phyloP scores from a whole-genome alignment of 2,797 vertebrate species.

The Rhinophrynus dorsalis region DNA sequence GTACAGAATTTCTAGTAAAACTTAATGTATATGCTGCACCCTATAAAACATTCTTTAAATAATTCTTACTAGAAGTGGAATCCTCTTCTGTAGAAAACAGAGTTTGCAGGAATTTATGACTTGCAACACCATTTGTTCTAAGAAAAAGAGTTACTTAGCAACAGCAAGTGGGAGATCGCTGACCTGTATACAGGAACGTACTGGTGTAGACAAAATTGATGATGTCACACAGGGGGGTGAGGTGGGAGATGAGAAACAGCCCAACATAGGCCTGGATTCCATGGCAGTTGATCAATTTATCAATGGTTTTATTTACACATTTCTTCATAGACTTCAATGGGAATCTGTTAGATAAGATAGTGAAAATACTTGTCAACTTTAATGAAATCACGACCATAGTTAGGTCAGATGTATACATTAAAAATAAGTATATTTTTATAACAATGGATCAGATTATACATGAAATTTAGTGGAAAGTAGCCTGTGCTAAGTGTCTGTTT shows the following conservation, averaged over 20 bases:
- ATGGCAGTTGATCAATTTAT: no score
- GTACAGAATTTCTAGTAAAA: background rate
- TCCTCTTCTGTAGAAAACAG: slow-evolving; percentile 8
- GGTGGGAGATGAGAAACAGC: no score
- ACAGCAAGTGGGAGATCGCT: slow-evolving; percentile 20
- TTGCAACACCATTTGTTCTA: slow-evolving; percentile 15
- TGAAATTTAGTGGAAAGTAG: no score
- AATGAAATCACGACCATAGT: background rate
- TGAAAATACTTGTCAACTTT: background rate
- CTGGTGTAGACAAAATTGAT: background rate
- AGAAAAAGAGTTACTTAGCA: slow-evolving; percentile 22
- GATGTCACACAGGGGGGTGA: background rate
- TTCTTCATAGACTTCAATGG: no score
- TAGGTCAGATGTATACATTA: slow-evolving; percentile 3
- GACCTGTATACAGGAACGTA: slow-evolving; percentile 1
- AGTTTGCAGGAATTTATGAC: slow-evolving; percentile 6
- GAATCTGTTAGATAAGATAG: no score
- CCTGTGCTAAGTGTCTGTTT: no score
- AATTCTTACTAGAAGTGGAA: slow-evolving; percentile 13
- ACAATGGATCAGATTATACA: no score
- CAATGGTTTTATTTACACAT: no score
- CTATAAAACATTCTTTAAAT: slow-evolving; percentile 42
- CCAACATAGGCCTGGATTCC: no score
- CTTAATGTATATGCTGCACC: slow-evolving; percentile 19
- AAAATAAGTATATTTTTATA: background rate